Evolutionary conservation across 2,888 invertebrate species (phyloP).

Genomic region (Callinectes sapidus): DNA sequence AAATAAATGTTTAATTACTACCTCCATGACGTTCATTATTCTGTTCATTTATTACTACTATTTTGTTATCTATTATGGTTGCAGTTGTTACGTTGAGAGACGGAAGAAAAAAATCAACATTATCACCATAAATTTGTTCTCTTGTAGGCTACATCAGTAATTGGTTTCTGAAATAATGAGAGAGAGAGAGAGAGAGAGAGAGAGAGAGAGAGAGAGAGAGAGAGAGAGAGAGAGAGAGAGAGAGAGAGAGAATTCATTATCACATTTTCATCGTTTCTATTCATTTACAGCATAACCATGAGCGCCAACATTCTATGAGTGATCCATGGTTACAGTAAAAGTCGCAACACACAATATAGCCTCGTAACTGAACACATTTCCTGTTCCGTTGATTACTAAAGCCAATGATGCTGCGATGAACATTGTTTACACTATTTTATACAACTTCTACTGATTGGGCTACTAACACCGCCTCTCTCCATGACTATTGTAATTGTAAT

Average conservation of each 20-base stretch:
- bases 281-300: background rate
- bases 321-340: background rate
- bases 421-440: background rate
- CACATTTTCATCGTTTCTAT: background rate
- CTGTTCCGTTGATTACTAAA: background rate
- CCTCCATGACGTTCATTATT: no score
- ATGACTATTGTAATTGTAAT: no score
- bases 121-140: no score
- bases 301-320: background rate
- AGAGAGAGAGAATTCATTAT: background rate
- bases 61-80: no score
- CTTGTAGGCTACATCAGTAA: no score
- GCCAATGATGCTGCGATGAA: background rate
- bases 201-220: conserved; percentile 26
- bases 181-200: conserved; percentile 4
- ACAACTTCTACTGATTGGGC: background rate
- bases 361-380: background rate
- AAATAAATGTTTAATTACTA: no score
- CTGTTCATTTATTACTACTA: no score
- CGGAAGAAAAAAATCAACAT: no score
- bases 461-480: no score
- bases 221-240: conserved; percentile 37
- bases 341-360: background rate
- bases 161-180: background rate
- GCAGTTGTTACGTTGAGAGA: no score